Evolutionary conservation across 2,113 vertebrate species (phyloP).

Genomic region (Lagenorhynchus albirostris): DNA sequence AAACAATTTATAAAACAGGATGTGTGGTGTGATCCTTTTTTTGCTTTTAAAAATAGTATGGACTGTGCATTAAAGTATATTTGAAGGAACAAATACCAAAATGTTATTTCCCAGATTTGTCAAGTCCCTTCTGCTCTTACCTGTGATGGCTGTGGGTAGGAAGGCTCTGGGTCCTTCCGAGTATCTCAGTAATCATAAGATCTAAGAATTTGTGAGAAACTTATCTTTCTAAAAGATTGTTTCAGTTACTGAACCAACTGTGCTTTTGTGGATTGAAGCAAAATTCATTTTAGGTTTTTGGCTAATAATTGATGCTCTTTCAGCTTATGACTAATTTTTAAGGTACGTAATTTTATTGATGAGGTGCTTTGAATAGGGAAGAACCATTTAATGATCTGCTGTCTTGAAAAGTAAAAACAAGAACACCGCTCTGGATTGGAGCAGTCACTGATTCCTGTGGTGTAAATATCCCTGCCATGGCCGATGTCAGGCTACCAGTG

Average conservation of each 20-base stretch:
- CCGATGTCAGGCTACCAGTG: rapidly evolving
- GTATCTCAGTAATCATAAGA: neutral
- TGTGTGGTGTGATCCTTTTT: neutral
- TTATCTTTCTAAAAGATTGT: neutral
- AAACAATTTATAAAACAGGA: neutral
- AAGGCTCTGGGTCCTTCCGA: neutral
- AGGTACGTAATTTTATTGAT: neutral
- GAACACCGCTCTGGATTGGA: neutral
- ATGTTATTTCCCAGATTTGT: neutral
- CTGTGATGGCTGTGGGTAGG: neutral
- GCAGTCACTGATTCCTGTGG: neutral
- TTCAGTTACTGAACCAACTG: neutral
- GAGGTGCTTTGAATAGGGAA: neutral
- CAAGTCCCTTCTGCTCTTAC: neutral
- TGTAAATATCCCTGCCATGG: neutral
- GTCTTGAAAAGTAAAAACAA: neutral
- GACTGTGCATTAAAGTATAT: neutral
- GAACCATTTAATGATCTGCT: neutral
- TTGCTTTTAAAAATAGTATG: neutral
- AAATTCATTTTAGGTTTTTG: neutral
- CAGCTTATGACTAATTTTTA: neutral
- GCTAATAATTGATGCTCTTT: neutral
- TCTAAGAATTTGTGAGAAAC: neutral
- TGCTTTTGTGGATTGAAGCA: neutral
- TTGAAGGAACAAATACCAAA: neutral